phyloP scores from a whole-genome alignment of 2,113 vertebrate species.

The Rana temporaria region DNA sequence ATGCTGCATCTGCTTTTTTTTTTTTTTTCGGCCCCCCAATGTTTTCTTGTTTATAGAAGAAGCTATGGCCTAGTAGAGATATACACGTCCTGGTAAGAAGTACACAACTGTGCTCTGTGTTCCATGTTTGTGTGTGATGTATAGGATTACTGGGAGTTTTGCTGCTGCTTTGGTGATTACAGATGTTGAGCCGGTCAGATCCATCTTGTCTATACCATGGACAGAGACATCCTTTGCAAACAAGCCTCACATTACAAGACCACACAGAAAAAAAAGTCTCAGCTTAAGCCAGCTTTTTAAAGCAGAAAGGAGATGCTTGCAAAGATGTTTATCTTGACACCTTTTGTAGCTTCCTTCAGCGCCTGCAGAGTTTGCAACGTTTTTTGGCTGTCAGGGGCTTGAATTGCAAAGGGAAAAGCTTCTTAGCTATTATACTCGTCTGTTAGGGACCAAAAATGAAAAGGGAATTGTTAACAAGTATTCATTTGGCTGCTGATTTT shows the following conservation, averaged over 20 bases:
- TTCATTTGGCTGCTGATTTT: background rate
- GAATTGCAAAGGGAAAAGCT: background rate
- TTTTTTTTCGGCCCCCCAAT: too few species aligned
- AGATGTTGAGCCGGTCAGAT: slow-evolving; percentile 26
- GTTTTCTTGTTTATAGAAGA: slow-evolving; percentile 19
- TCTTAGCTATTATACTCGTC: too few species aligned
- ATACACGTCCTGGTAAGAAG: background rate
- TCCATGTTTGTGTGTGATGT: background rate
- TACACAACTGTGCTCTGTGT: background rate
- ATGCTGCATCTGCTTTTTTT: background rate
- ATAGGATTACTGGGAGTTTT: slow-evolving; percentile 22
- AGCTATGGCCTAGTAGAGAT: background rate
- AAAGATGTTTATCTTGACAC: slow-evolving; percentile 57
- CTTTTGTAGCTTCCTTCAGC: slow-evolving; percentile 43
- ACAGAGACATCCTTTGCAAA: slow-evolving; percentile 56
- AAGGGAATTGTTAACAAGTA: background rate
- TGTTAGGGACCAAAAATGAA: too few species aligned
- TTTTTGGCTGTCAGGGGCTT: slow-evolving; percentile 22
- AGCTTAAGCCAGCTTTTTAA: slow-evolving; percentile 30
- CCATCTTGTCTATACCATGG: slow-evolving; percentile 46
- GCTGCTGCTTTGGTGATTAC: slow-evolving; percentile 41
- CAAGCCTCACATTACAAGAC: slow-evolving; percentile 57
- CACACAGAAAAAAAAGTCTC: slow-evolving; percentile 53
- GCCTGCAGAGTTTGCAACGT: slow-evolving; percentile 45
- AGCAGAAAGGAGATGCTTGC: slow-evolving; percentile 38